These are phyloP conservation scores for Gallinago paraguaiae DNA, from an alignment of 2,113 vertebrate genomes.

Conservation along the genomic window DNA sequence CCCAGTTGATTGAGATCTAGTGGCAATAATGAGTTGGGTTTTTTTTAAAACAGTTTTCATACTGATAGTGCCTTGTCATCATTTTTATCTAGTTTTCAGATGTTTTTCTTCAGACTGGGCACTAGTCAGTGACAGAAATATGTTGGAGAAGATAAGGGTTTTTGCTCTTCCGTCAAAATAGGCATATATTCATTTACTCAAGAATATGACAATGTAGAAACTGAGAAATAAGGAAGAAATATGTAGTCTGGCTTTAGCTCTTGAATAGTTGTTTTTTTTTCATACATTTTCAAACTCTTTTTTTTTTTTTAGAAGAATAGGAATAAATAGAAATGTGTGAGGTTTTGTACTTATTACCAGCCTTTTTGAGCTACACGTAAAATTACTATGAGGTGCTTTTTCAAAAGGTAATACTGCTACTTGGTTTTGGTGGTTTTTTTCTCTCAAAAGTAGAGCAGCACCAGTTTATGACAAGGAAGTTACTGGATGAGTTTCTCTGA, in stretches of 20 bases:
- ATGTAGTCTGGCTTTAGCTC: background rate
- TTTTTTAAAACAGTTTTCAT: background rate
- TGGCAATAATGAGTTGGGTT: background rate
- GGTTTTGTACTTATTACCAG: background rate
- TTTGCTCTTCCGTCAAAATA: background rate
- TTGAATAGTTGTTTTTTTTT: background rate
- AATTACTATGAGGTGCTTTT: background rate
- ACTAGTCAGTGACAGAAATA: background rate
- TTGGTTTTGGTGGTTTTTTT: background rate
- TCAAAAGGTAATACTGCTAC: background rate
- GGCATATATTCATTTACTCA: background rate
- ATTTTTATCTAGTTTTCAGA: background rate
- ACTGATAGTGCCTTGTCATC: background rate
- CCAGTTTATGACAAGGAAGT: background rate
- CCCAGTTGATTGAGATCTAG: background rate
- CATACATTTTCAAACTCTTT: background rate
- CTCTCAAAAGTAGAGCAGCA: background rate
- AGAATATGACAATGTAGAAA: background rate
- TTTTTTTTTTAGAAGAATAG: background rate
- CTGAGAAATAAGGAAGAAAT: background rate
- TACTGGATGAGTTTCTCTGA: background rate
- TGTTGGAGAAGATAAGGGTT: background rate
- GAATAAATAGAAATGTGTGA: background rate
- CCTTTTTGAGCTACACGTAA: accelerated
- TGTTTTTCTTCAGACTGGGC: background rate